phyloP scores from a whole-genome alignment of 2,113 vertebrate species.

The Pelodiscus sinensis region DNA sequence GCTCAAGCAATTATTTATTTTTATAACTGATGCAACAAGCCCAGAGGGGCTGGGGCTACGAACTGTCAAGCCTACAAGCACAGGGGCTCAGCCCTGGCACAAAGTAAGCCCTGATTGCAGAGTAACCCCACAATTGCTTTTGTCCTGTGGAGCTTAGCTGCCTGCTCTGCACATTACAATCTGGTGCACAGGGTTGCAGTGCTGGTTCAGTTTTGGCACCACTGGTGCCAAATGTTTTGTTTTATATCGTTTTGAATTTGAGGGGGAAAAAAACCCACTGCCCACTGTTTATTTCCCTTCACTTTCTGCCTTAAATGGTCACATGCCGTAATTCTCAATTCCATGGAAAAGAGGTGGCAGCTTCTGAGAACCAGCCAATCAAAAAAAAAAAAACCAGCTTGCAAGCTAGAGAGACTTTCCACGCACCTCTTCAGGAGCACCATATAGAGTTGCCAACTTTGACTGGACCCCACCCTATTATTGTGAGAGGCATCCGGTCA shows the following conservation, averaged over 20 bases:
- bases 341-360: not conserved
- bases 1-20: not conserved
- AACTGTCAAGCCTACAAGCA: not conserved
- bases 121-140: not conserved
- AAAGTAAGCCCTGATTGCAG: not conserved
- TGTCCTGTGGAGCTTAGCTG: not conserved
- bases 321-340: not conserved
- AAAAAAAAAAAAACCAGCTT: too few species aligned
- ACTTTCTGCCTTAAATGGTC: rapidly evolving
- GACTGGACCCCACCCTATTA: too few species aligned
- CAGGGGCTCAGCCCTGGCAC: not conserved
- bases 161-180: not conserved
- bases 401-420: not conserved
- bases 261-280: too few species aligned
- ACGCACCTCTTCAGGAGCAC: rapidly evolving
- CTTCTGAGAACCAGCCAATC: not conserved
- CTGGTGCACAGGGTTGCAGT: not conserved
- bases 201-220: not conserved
- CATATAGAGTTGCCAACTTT: too few species aligned
- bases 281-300: not conserved
- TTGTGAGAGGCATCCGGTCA: too few species aligned
- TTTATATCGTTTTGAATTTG: not conserved
- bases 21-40: not conserved
- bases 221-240: not conserved
- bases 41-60: not conserved